Evolutionary conservation across 2,113 vertebrate species (phyloP).

Genomic region (cattle (Bos taurus)): ARS-UCD2.0 NC_037341.1:60602501-60603000

Average conservation of each 20-base stretch:
- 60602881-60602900: neutral
- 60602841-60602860: neutral
- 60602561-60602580: neutral
- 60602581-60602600: neutral
- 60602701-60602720: neutral
- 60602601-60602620: neutral
- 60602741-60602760: neutral
- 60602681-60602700: neutral
- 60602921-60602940: neutral
- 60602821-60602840: neutral
- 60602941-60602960: neutral
- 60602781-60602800: neutral
- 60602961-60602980: neutral
- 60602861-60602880: rapidly evolving
- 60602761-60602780: neutral
- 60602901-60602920: neutral
- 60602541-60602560: neutral
- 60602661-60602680: neutral
- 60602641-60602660: neutral
- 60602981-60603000: neutral
- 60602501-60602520: neutral
- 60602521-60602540: neutral
- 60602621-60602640: neutral
- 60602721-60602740: neutral
- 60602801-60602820: neutral